phyloP scores from a whole-genome alignment of 2,797 vertebrate species.

The Acomys russatus region DNA sequence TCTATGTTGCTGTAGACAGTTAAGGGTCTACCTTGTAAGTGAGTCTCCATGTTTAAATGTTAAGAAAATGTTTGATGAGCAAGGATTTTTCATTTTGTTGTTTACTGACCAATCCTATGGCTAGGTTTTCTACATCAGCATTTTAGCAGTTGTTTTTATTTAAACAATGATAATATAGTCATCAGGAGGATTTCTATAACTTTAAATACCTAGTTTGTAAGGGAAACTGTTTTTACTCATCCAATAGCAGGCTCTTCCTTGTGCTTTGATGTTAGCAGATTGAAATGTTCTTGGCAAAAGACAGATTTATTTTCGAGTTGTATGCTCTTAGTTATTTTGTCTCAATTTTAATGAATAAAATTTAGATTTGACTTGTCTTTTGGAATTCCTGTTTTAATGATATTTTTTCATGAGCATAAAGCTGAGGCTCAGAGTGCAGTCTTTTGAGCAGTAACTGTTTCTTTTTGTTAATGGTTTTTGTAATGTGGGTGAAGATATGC shows the following conservation, averaged over 20 bases:
- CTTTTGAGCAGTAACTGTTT: conserved; percentile 48
- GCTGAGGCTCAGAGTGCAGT: conserved; percentile 58
- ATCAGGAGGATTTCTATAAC: conserved; percentile 32
- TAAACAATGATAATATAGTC: neutral
- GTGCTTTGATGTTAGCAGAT: conserved; percentile 53
- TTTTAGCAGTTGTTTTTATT: conserved; percentile 2
- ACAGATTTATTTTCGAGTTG: conserved; percentile 57
- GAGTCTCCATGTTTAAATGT: conserved; percentile 35
- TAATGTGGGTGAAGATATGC: conserved; percentile 63
- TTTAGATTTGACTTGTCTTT: conserved; percentile 58
- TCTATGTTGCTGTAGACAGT: conserved; percentile 49
- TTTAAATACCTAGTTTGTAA: conserved; percentile 58
- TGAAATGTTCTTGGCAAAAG: conserved; percentile 29
- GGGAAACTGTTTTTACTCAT: conserved; percentile 6
- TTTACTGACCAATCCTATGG: neutral
- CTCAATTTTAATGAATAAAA: conserved; percentile 66
- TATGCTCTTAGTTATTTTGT: conserved; percentile 21
- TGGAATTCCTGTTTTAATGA: conserved; percentile 69
- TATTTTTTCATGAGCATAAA: conserved; percentile 67
- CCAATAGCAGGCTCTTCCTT: neutral
- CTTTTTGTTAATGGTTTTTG: conserved; percentile 62
- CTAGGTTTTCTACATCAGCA: conserved; percentile 3
- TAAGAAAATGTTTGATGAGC: conserved; percentile 50
- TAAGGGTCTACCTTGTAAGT: conserved; percentile 60
- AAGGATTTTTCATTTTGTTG: conserved; percentile 39